Base-by-base conservation (phyloP, 2,888 invertebrate species). In the Ellobium chinense region DNA sequence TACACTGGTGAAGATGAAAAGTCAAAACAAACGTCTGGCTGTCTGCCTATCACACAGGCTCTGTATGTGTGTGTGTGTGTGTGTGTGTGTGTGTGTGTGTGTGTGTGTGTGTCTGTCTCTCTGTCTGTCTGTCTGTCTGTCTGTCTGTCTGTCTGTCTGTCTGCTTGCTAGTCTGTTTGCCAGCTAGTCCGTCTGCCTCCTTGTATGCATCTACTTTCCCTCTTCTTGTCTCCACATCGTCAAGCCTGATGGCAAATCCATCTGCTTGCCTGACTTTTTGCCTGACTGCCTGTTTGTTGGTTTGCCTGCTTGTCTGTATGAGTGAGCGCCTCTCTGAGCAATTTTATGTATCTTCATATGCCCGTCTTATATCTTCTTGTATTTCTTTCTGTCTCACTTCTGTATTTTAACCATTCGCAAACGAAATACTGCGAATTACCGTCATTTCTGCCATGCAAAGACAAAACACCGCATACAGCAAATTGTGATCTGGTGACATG, bases 91-190 rank as follows among this genome's bases (percentile, higher is more conserved):
- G 29, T 29, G 18, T 63, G 3, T 29, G 4, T 63, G 3, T 63
- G 3, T 24, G 3, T 12, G 9, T 46, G 18, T 46, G 9, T 46
- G 18, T 70, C 54, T 70, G 5, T 39, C 46, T 70, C 46, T 70
- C 9, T 70, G 29, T 69, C 69, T 69, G 29, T 69, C 69, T 69
- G 12, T 69, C 69, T 69, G 12, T 69, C 69, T 69, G 12, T 69
- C 69, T 69, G 12, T 36, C 69, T 69, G 12, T 69, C 65, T 65
- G 12, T 65, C 65, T 31, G n/a, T 65, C 29, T 65, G n/a, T 65
- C 29, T 65, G n/a, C 29, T 18, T 46, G 18, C 18, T 46, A 12
- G 18, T 46, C 31, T 34, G 31, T 65, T n/a, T 65, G 65, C 12
- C 29, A 29, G 65, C 29, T 31, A 14, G 34, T 65, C 65, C 29